Evolutionary conservation across 2,888 invertebrate species (phyloP), one percentile per base, ranked within the genome.

Genomic region (Mayetiola destructor): DNA sequence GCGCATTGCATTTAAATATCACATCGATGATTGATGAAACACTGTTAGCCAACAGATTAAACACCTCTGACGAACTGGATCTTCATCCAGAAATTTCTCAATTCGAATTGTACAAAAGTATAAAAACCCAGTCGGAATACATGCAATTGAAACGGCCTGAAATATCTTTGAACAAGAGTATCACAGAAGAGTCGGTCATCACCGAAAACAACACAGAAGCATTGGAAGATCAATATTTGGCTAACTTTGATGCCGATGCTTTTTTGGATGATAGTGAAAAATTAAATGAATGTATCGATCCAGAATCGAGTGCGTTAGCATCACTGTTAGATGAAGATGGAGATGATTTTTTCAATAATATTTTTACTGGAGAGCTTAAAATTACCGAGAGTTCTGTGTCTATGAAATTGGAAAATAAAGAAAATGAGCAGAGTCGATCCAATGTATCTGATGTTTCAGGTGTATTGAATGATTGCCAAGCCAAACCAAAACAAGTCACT

Each of bases 261-360:
- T 6, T 9, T 9, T 9, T 9, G 8, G 32, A 32, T 9, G 27
- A 27, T 14, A 27, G 27, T 1, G 48, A 48, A 20, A 3, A 27
- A 27, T 20, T 48, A 9, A 48, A 48, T 27, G 48, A 48, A 27
- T 48, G 48, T 27, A 48, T 48, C 16, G 48, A 48, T n/a, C 48
- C 48, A 1, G 27, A 48, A 27, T 48, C 48, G 16, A 48, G 48
- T 48, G 48, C 48, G 6, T 27, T 48, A 5, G 20, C 20, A 8
- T 27, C 27, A n/a, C 16, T 48, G 3, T 27, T 27, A 1, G 48
- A 48, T 48, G 48, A 48, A 48, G 48, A 48, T 48, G 48, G 27
- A 6, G 27, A 48, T 27, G 48, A n/a, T n/a, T n/a, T n/a, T n/a
- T n/a, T n/a, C n/a, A n/a, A n/a, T n/a, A n/a, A n/a, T n/a, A n/a